Percentiles rank a stretch among this genome's conserved stretches.
Evolutionary conservation across 2,888 invertebrate genomes (phyloP).

Genomic region (Sclerodermus sp.): DNA sequence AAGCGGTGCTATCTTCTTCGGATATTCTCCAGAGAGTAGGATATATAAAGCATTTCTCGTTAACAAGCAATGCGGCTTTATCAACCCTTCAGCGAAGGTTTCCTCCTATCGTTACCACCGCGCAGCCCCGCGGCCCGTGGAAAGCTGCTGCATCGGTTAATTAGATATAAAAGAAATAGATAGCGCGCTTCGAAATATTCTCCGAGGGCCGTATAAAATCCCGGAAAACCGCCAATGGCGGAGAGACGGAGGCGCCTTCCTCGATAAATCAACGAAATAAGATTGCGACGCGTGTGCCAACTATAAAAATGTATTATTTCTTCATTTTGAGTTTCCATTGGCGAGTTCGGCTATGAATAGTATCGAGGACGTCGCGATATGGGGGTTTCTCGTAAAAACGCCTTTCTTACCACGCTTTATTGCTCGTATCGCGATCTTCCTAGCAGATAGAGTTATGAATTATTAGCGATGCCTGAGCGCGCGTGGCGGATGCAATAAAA

Average conservation of each 20-base stretch:
- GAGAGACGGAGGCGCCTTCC: no score
- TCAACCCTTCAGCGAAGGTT: constrained; percentile 49
- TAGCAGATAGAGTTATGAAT: constrained; percentile 22
- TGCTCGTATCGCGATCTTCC: constrained; percentile 20
- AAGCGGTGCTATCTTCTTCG: constrained; percentile 51
- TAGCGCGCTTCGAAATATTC: constrained; percentile 8
- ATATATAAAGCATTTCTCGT: constrained; percentile 39
- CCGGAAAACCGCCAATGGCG: no score
- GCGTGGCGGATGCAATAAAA: constrained; percentile 21
- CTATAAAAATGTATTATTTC: no score
- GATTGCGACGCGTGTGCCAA: no score
- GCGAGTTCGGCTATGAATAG: no score
- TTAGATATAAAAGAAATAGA: constrained; percentile 23
- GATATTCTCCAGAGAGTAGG: constrained; percentile 33
- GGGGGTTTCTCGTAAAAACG: constrained; percentile 30
- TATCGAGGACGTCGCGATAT: constrained; percentile 3
- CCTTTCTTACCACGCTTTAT: constrained; percentile 22
- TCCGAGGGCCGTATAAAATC: no score
- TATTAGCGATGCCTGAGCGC: constrained; percentile 17
- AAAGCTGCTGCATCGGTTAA: constrained; percentile 21
- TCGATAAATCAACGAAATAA: no score
- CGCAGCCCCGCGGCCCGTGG: constrained; percentile 21
- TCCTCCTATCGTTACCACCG: constrained; percentile 37
- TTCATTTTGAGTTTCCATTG: no score
- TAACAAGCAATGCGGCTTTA: constrained; percentile 38